Base-by-base conservation (phyloP, 1,140 invertebrate genomes). In the Parasteatoda tepidariorum region DNA sequence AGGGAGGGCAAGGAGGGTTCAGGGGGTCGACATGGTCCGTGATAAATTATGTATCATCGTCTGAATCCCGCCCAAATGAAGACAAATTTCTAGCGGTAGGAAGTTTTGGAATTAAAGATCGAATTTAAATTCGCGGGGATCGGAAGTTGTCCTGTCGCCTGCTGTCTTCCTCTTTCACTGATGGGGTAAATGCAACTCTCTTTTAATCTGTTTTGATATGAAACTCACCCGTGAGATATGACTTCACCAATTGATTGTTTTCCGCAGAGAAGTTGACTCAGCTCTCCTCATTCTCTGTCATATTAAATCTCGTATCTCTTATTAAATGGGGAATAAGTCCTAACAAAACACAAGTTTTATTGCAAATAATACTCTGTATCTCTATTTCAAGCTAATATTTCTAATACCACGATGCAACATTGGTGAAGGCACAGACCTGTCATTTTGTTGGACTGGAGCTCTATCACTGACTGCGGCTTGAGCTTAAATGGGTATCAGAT, bases 41-140 rank as follows among this genome's bases (percentile, higher is more conserved):
- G 76, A 79, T 79, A 67, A 67, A 79, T 79, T 79, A 79, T 79
- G 76, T 79, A 79, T 79, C 76, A 79, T 79, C 76, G 74, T 30
- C 61, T 38, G 48, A 73, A 73, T 48, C 74, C 74, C 61, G 61
- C 76, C 76, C 76, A 79, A 79, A 79, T 79, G 76, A 79, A 79
- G 76, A 79, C 76, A 68, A 79, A 79, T 79, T 59, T 61, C n/a
- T 62, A 66, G 62, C 76, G 64, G 76, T 59, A 66, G 64, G 62
- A 68, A 79, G 76, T 75, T 62, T 75, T 30, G 73, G 71, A 75
- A 75, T 75, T 75, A 75, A 75, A 75, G 73, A 57, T 79, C 76
- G 76, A 68, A 78, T 68, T 79, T 68, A 79, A 68, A 79, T 79
- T 67, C 76, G 41, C 41, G 22, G 57, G 24, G 22, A 68, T 68